phyloP scores from a whole-genome alignment of 1,140 invertebrate genomes.

The Penaeus indicus region DNA sequence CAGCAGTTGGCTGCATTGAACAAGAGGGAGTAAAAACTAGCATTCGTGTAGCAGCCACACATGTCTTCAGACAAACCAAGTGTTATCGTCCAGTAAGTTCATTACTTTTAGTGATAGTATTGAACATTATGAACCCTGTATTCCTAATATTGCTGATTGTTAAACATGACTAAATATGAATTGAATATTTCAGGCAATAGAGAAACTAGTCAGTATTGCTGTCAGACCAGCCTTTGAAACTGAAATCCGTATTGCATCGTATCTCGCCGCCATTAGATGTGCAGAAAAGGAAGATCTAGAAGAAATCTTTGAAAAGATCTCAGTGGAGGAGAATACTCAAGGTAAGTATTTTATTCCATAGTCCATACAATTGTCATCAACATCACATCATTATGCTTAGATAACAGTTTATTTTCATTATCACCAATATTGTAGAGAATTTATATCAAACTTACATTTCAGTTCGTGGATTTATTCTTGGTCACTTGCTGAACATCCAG shows the following conservation, averaged over 20 bases:
- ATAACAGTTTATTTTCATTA: too few species aligned
- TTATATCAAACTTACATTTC: background rate
- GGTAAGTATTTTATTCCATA: background rate
- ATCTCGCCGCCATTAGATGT: background rate
- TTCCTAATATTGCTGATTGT: too few species aligned
- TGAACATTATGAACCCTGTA: too few species aligned
- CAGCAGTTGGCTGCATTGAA: constrained; percentile 22
- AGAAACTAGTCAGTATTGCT: constrained; percentile 8
- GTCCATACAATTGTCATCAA: too few species aligned
- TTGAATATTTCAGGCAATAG: background rate
- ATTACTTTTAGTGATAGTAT: background rate
- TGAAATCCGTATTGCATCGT: background rate
- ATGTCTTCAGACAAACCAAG: constrained; percentile 13
- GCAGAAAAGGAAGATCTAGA: background rate
- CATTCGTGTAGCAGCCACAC: constrained; percentile 42
- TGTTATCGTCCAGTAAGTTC: background rate
- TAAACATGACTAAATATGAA: too few species aligned
- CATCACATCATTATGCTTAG: too few species aligned
- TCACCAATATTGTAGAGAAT: too few species aligned
- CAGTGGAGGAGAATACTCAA: background rate
- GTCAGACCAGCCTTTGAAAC: background rate
- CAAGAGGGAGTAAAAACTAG: background rate
- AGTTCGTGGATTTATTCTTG: constrained; percentile 54
- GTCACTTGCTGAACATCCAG: constrained; percentile 42
- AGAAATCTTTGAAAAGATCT: background rate